Base-by-base conservation (phyloP, 2,113 vertebrate genomes). In the Plecturocebus donacophilus region DNA sequence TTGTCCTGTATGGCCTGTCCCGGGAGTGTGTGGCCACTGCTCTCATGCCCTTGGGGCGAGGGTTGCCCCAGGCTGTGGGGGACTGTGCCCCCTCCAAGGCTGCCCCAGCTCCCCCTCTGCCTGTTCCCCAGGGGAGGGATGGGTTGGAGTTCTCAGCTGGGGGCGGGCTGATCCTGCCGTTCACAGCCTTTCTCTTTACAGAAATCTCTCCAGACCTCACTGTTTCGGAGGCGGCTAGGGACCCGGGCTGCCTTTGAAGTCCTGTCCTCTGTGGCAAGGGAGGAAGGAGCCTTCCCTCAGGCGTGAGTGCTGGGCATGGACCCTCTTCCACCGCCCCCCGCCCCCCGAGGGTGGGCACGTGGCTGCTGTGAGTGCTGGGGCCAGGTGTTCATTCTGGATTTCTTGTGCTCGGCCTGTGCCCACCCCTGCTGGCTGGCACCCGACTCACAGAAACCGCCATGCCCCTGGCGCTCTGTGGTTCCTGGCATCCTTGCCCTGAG, bases 141-240 rank as follows among this genome's bases (percentile, higher is more conserved):
- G 56, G 10, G 8, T 10, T 84, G 32, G 66, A 12, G 27, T 64
- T 64, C 66, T 35, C 32, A 68, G 27, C 8, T 0, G 0, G 40
- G 76, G 14, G 23, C 5, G 61, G 49, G 16, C 27, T 5, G 32
- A 0, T 6, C 17, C 2, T 3, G 0, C 30, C 32, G 11, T 38
- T 90, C 75, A 64, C 35, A 11, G 6, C 32, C 20, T 0, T 54
- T 40, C n/a, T 25, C 91, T 90, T 56, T 88, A 66, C 97, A 99
- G 99, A 99, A 99, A 98, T 99, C 99, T 0, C 98, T 99, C 30
- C 99, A 99, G 97, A 99, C 99, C 0, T 99, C 99, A 0, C 99
- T 99, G 97, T 98, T 99, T 71, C 99, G 99, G 97, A 99, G 99
- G 52, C 98, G 99, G 14, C 97, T 99, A 92, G 99, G 99, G 30